Evolutionary conservation across 2,797 vertebrate species (phyloP).

Genomic region (Oryzias dopingdopingensis): DNA sequence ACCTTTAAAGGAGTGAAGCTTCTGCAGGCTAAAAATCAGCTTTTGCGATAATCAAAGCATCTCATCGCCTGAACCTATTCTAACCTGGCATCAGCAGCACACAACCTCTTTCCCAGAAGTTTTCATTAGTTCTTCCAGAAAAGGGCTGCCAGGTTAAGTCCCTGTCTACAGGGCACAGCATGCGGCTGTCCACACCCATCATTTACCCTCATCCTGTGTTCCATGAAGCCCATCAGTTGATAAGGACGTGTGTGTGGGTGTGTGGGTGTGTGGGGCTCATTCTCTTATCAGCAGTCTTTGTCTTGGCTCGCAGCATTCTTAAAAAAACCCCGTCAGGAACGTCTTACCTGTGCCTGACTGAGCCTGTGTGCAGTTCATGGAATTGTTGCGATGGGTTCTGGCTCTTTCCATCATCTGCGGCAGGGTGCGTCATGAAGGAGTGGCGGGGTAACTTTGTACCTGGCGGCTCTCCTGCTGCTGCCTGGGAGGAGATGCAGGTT

Average conservation of each 20-base stretch:
- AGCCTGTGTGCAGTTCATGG: slow-evolving; percentile 16
- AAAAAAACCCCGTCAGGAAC: slow-evolving; percentile 3
- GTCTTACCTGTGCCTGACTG: slow-evolving; percentile 17
- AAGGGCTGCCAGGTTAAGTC: slow-evolving; percentile 29
- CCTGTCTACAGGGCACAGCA: background rate
- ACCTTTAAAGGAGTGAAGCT: too few species aligned
- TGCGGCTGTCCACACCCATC: background rate
- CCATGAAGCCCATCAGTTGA: slow-evolving; percentile 5
- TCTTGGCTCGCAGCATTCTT: slow-evolving; percentile 1
- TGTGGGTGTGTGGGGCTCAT: background rate
- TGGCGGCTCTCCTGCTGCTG: slow-evolving; percentile 16
- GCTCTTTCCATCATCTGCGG: slow-evolving; percentile 14
- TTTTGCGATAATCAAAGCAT: too few species aligned
- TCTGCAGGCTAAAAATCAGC: too few species aligned
- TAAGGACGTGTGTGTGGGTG: background rate
- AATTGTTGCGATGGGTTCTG: background rate
- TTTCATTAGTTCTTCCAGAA: background rate
- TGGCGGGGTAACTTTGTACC: slow-evolving; percentile 34
- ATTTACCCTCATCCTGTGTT: slow-evolving; percentile 17
- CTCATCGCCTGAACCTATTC: slow-evolving; percentile 3
- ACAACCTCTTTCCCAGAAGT: slow-evolving; percentile 16
- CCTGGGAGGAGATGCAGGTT: slow-evolving; percentile 37
- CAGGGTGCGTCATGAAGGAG: slow-evolving; percentile 5
- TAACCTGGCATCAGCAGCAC: slow-evolving; percentile 24
- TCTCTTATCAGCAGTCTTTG: slow-evolving; percentile 7